Base-by-base conservation (phyloP, 1,140 invertebrate species). In the Caerostris extrusa region DNA sequence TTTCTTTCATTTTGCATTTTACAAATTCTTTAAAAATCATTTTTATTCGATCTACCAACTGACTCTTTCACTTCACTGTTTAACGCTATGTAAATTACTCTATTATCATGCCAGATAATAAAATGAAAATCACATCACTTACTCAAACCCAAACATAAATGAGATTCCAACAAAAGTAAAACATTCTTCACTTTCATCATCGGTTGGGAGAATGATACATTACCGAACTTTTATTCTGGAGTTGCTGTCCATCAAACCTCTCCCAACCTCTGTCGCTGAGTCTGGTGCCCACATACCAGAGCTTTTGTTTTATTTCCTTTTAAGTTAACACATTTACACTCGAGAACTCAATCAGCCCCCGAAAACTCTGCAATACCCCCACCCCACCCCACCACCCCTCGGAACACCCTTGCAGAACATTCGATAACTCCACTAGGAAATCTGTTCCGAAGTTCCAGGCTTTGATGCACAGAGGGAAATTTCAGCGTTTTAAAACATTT, bases 161-260 rank as follows among this genome's bases (percentile, higher is more conserved):
- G 1, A 5, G 2, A 61, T 61, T 61, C 60, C 5, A 61, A 10
- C 4, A 61, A 53, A 53, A 53, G 12, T 7, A 12, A 12, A 12
- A 77, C 8, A 77, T 50, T 10, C 34, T 50, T 34, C 34, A 6
- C 50, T 34, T 53, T 77, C 50, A 77, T 5, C 34, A 77, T 5
- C 34, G 7, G 10, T 12, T 77, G 8, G 19, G 56, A 60, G 82
- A 60, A 85, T 85, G 82, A 85, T 85, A 58, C 57, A 85, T 85
- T 34, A 85, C 82, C 82, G 55, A 85, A 85, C 82, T 85, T 85
- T 85, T 85, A 85, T 57, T 85, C 58, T 58, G 57, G n/a, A 85
- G 82, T 60, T 60, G 7, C 55, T 60, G 82, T 85, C 82, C 82
- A 85, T 85, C 82, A 85, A 85, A 85, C 82, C 3, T 4, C 17